phyloP scores from a whole-genome alignment of 2,113 vertebrate genomes.

The Grammomys surdaster region DNA sequence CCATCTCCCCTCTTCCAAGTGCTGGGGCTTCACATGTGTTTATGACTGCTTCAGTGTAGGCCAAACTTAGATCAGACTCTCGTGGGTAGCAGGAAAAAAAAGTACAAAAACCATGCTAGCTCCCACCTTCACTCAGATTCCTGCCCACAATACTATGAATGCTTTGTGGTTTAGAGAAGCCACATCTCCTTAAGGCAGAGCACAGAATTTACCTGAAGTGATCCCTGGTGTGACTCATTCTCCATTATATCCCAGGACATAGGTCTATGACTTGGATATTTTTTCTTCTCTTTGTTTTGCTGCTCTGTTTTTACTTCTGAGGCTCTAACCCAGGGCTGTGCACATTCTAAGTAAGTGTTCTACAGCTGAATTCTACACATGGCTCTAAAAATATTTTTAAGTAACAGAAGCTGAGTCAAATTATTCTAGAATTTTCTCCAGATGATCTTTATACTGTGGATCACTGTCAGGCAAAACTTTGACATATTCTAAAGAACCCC shows the following conservation, averaged over 20 bases:
- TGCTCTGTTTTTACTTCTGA: neutral
- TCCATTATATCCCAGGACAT: neutral
- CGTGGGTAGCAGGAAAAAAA: no score
- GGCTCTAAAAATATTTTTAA: neutral
- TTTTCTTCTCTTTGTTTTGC: neutral
- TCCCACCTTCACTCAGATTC: fast-evolving
- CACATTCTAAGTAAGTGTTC: neutral
- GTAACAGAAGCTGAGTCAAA: neutral
- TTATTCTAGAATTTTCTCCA: neutral
- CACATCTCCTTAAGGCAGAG: no score
- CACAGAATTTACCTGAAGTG: neutral
- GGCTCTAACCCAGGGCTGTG: neutral
- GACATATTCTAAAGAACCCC: neutral
- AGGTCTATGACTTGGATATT: neutral
- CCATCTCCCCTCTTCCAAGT: no score
- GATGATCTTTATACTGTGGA: neutral
- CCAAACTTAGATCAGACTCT: fast-evolving
- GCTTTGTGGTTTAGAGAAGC: fast-evolving
- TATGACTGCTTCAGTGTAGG: fast-evolving
- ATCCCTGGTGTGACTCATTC: neutral
- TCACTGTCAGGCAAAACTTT: neutral
- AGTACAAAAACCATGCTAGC: fast-evolving
- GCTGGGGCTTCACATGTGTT: no score
- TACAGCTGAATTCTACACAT: neutral
- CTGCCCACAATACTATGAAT: fast-evolving